These are phyloP conservation scores for Tetheella fluctuosa DNA, from an alignment of 2,888 invertebrate genomes.

Conservation along the genomic window DNA sequence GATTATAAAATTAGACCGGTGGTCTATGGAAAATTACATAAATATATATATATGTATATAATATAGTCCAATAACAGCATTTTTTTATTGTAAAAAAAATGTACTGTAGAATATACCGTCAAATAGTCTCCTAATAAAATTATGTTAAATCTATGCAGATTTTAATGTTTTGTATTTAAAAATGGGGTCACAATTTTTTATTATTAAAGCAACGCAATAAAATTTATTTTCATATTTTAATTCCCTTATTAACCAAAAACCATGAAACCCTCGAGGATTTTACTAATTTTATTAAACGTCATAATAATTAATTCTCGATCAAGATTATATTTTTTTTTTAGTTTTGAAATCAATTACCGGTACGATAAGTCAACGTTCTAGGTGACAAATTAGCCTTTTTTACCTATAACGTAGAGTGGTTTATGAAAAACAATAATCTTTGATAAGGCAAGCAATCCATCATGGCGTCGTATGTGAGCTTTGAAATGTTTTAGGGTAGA, in stretches of 20 bases:
- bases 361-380: slow-evolving; percentile 40
- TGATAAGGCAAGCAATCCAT: slow-evolving; percentile 59
- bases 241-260: slow-evolving; percentile 7
- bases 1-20: too few relatives aligned
- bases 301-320: slow-evolving; percentile 33
- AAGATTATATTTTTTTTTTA: slow-evolving; percentile 26
- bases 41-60: too few relatives aligned
- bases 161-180: neutral
- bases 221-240: slow-evolving; percentile 13
- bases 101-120: too few relatives aligned
- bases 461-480: slow-evolving; percentile 40
- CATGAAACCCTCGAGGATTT: slow-evolving; percentile 18
- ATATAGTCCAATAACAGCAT: too few relatives aligned
- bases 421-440: slow-evolving; percentile 64
- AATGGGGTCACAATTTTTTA: neutral
- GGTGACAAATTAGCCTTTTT: slow-evolving; percentile 64
- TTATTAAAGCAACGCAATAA: neutral
- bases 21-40: too few relatives aligned
- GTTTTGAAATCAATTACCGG: slow-evolving; percentile 40
- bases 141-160: neutral
- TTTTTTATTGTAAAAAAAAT: too few relatives aligned
- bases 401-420: slow-evolving; percentile 36
- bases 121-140: too few relatives aligned
- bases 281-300: slow-evolving; percentile 22
- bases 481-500: slow-evolving; percentile 7